Base-by-base conservation (phyloP, 1,140 invertebrate genomes). In the Heliconius eleuchia region DNA sequence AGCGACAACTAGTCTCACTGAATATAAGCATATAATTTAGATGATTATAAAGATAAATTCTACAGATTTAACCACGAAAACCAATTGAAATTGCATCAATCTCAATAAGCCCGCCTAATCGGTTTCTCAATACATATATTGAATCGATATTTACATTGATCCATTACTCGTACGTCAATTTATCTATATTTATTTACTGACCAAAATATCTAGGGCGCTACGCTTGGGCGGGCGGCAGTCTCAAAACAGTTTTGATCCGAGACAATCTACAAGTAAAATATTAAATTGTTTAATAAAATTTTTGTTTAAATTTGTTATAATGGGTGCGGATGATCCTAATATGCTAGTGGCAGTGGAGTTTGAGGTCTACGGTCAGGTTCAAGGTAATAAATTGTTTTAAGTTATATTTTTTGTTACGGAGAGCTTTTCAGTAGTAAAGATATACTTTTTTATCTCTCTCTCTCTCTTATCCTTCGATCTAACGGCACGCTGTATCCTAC, bases 301-400 rank as follows among this genome's bases (percentile, higher is more conserved):
- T 77, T 39, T 71, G 50, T 82, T 78, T 70, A 27, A 71, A 76
- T 37, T 37, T 77, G 18, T 70, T 73, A 83, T 77, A 82, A 96
- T 97, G 96, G 95, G 95, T 76, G 91, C 95, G 57, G 95, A 95
- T 79, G 96, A 96, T 82, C 95, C 95, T 70, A 88, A 95, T 89
- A 82, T 95, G 1, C 95, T 97, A 76, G 95, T 97, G 50, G 97
- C 97, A 71, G 96, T 98, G 18, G 98, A 98, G 83, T 98, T 98
- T 88, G 98, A 98, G 95, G 97, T 98, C 66, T 98, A 96, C 85
- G 98, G 98, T 79, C 97, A 97, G 94, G 97, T 98, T 46, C 97
- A 98, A 96, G 98, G 98, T 98, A 95, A 93, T 9, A 71, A 5
- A 30, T 66, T 42, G 16, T 39, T 66, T 30, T 18, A 55, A 55